Conservation (phyloP, 1,140 invertebrate species). For the Lineus longissimus region DNA sequence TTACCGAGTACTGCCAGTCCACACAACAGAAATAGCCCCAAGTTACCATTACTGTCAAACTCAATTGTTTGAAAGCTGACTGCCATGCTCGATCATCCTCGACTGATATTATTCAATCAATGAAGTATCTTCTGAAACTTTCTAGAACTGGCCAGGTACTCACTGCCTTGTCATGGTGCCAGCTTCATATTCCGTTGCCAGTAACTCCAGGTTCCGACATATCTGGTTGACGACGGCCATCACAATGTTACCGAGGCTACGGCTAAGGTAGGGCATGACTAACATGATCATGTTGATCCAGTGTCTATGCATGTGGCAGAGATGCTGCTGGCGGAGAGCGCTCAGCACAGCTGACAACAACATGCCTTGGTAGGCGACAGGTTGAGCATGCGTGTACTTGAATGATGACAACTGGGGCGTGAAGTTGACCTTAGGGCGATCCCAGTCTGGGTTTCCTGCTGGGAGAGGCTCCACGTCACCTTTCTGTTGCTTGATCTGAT, state of each 20-base stretch:
- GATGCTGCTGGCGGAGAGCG: slow-evolving; percentile 62
- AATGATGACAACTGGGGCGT: slow-evolving; percentile 25
- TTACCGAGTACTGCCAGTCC: not conserved
- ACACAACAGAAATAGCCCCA: too few relatives aligned
- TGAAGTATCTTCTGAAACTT: too few relatives aligned
- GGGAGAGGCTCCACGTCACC: slow-evolving; percentile 17
- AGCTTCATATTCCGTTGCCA: slow-evolving; percentile 42
- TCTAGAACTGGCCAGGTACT: too few relatives aligned
- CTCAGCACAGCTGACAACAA: slow-evolving; percentile 77
- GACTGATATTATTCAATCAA: too few relatives aligned
- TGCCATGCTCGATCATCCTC: too few relatives aligned
- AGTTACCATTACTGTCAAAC: too few relatives aligned
- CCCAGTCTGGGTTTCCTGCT: slow-evolving; percentile 21
- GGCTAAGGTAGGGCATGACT: slow-evolving; percentile 70
- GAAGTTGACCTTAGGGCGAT: slow-evolving; percentile 34
- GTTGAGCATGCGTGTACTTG: slow-evolving; percentile 29
- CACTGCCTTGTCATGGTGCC: slow-evolving; percentile 10
- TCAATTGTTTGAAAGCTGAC: too few relatives aligned
- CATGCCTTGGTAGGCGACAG: slow-evolving; percentile 67
- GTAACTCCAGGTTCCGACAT: slow-evolving; percentile 75
- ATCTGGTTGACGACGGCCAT: slow-evolving; percentile 76
- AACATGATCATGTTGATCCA: slow-evolving; percentile 78
- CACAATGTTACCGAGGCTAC: slow-evolving; percentile 71
- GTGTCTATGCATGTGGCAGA: slow-evolving; percentile 65
- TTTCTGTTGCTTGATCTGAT: slow-evolving; percentile 57